phyloP scores from a whole-genome alignment of 2,888 invertebrate genomes.

The Timema podura region DNA sequence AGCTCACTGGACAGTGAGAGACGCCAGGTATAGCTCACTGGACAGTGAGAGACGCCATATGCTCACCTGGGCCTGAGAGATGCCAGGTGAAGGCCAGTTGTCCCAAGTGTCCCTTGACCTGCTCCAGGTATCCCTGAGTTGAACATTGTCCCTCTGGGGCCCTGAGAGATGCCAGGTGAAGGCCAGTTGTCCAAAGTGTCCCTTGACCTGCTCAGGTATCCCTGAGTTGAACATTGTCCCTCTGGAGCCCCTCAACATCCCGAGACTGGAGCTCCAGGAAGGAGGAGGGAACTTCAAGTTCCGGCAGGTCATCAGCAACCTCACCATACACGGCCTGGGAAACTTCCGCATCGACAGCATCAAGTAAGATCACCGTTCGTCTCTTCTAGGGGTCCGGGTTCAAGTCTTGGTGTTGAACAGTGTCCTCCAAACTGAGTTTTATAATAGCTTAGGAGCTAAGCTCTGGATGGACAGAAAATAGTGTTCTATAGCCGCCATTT shows the following conservation, averaged over 20 bases:
- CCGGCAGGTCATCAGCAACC: constrained; percentile 35
- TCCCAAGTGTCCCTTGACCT: too few species aligned
- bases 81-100: too few species aligned
- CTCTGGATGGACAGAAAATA: background rate
- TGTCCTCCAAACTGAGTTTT: background rate
- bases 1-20: too few species aligned
- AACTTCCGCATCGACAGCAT: constrained; percentile 24
- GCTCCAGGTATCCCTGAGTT: too few species aligned
- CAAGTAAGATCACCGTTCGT: constrained; percentile 31
- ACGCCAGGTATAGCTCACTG: too few species aligned
- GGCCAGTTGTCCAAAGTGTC: too few species aligned
- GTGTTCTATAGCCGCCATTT: background rate
- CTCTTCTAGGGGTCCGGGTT: background rate
- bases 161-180: too few species aligned
- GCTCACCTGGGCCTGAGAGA: too few species aligned
- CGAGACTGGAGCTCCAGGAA: constrained; percentile 28
- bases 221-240: constrained; percentile 38
- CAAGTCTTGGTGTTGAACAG: background rate
- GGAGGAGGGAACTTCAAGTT: constrained; percentile 32
- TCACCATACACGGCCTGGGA: constrained; percentile 30
- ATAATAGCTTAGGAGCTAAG: background rate
- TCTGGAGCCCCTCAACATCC: constrained; percentile 38
- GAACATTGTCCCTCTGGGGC: too few species aligned
- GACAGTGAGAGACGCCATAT: too few species aligned
- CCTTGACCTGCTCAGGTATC: constrained; percentile 26